Conservation (phyloP, 2,888 invertebrate species). For the Anaspis maculata region DNA sequence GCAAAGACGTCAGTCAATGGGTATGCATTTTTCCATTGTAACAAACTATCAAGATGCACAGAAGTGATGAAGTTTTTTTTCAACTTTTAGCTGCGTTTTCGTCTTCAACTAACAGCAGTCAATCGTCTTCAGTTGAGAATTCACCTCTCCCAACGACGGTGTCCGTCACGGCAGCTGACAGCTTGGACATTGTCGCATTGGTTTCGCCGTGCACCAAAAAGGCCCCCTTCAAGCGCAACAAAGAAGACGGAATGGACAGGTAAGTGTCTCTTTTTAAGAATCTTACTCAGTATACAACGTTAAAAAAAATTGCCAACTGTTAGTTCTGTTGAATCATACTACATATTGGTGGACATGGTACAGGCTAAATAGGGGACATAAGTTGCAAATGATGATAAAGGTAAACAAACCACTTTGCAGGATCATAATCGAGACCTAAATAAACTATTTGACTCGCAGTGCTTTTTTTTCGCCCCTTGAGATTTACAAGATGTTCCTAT, state of each 20-base stretch:
- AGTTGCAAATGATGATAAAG: too few relatives aligned
- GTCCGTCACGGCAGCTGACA: slow-evolving; percentile 16
- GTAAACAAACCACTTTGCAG: too few relatives aligned
- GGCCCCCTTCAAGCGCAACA: slow-evolving; percentile 73
- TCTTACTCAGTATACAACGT: too few relatives aligned
- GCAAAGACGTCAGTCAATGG: slow-evolving; percentile 78
- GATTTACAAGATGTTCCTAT: too few relatives aligned
- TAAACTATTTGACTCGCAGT: too few relatives aligned
- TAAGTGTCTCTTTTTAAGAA: too few relatives aligned
- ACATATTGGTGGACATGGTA: neutral
- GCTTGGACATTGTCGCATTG: slow-evolving; percentile 19
- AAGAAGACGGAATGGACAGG: slow-evolving; percentile 90
- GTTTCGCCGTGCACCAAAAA: slow-evolving; percentile 64
- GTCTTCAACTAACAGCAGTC: slow-evolving; percentile 16
- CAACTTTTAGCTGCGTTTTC: slow-evolving; percentile 20
- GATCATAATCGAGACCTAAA: too few relatives aligned
- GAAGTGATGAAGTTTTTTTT: too few relatives aligned
- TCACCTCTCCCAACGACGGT: slow-evolving; percentile 10
- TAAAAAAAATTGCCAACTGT: neutral
- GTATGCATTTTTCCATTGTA: too few relatives aligned
- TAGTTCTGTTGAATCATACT: neutral
- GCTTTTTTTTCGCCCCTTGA: too few relatives aligned
- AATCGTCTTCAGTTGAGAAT: slow-evolving; percentile 15
- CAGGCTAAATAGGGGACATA: too few relatives aligned
- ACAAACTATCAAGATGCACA: too few relatives aligned